Conservation (phyloP, 2,888 invertebrate species). For the Microctonus aethiopoides region DNA sequence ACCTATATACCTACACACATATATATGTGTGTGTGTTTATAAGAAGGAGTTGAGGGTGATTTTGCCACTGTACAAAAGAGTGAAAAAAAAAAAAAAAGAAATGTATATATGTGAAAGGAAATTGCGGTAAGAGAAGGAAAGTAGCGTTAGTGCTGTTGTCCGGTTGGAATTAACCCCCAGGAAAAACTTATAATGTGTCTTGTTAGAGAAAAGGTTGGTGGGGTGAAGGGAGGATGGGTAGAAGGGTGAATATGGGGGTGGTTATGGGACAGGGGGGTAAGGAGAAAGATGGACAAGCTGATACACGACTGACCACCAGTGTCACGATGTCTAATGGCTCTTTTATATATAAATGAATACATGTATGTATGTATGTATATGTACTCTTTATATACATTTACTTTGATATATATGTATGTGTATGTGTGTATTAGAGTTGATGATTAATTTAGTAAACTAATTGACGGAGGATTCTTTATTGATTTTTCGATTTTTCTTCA, state of each 20-base stretch:
- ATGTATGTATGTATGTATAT: background rate
- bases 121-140: conserved; percentile 28
- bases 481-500: too few species aligned
- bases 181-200: conserved; percentile 65
- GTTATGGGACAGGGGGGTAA: background rate
- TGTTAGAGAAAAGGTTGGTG: conserved; percentile 47
- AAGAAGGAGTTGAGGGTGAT: too few species aligned
- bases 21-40: background rate
- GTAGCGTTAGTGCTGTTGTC: conserved; percentile 44
- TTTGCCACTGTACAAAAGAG: too few species aligned
- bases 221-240: conserved; percentile 28
- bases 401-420: background rate
- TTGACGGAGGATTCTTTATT: background rate
- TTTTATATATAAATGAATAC: too few species aligned
- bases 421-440: background rate
- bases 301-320: conserved; percentile 29
- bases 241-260: background rate
- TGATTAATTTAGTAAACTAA: conserved; percentile 1
- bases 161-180: conserved; percentile 62
- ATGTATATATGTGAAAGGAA: conserved; percentile 1
- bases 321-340: conserved; percentile 23
- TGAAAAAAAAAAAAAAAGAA: conserved; percentile 25
- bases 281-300: conserved; percentile 30
- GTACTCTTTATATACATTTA: background rate
- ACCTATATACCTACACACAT: background rate